These are phyloP conservation scores for Malurus elegans DNA, from an alignment of 2,113 vertebrate genomes.

Conservation along the genomic window DNA sequence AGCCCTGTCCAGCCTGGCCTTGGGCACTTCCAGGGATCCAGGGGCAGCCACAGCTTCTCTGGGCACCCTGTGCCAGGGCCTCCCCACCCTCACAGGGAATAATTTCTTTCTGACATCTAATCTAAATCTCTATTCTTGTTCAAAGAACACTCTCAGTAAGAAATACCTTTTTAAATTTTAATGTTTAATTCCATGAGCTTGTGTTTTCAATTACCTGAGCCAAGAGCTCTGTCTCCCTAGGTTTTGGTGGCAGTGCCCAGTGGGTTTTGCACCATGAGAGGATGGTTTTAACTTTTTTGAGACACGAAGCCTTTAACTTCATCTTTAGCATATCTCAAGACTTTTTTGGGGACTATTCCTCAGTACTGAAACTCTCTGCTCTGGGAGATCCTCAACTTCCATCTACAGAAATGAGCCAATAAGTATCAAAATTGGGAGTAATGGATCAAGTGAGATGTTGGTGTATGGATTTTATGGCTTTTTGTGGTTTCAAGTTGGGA, in stretches of 20 bases:
- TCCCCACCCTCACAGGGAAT: fast-evolving
- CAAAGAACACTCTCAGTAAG: neutral
- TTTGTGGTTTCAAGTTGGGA: neutral
- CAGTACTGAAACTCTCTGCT: neutral
- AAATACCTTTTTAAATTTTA: fast-evolving
- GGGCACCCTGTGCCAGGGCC: neutral
- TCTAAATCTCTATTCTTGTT: neutral
- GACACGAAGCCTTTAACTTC: fast-evolving
- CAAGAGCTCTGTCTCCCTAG: neutral
- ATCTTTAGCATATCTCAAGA: neutral
- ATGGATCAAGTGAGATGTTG: neutral
- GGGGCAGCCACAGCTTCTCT: neutral
- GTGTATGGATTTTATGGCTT: neutral
- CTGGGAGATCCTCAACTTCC: no score
- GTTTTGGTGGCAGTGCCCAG: neutral
- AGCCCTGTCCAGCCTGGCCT: neutral
- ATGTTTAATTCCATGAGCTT: no score
- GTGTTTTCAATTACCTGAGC: neutral
- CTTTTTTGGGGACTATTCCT: neutral
- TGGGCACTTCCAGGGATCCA: neutral
- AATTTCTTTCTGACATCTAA: neutral
- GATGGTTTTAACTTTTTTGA: neutral
- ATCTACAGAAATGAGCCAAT: neutral
- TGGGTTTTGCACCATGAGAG: neutral
- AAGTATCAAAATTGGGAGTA: neutral